Evolutionary conservation across 1,140 invertebrate genomes (phyloP), one percentile per base, ranked within the genome.

Genomic region (Metopolophium dirhodum): DNA sequence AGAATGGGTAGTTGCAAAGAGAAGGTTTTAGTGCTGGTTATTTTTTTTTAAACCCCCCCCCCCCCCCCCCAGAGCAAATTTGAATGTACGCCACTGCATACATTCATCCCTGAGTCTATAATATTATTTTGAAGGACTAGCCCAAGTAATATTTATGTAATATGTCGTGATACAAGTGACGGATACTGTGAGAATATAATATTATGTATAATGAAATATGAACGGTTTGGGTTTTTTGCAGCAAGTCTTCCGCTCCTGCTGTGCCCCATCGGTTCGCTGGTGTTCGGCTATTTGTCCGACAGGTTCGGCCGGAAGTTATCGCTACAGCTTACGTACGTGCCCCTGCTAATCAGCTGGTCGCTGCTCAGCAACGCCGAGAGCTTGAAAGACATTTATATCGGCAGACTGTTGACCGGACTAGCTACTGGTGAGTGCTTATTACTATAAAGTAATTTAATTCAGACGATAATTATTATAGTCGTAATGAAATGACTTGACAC

Each of bases 251-350:
- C 96, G 7, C 95, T 96, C 77, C 95, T 96, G 94, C 95, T 95
- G 0, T 94, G 96, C 8, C 96, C 96, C 6, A 93, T 96, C 61
- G 96, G 96, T 47, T 95, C 96, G 0, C 93, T 96, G 0, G 90
- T 96, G 30, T 95, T 95, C 35, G 96, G 96, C 7, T 96, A 96
- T 88, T 93, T 96, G 37, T 96, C 97, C 95, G 97, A 97, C 94
- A 96, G 95, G 94, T 96, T 96, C 94, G 97, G 97, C 3, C 94
- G 97, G 30, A 97, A 96, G 95, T 94, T 93, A 82, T 95, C 96
- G 7, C 95, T 96, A 54, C 95, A 96, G 26, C 51, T 96, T 0
- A 95, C 96, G 3, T 96, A 95, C 35, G 26, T 97, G 23, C 86
- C 94, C 95, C 95, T 96, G 2, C 94, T 97, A 30, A 94, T 96